Base-by-base conservation (phyloP, 2,888 invertebrate species). In the Endotricha flammealis region DNA sequence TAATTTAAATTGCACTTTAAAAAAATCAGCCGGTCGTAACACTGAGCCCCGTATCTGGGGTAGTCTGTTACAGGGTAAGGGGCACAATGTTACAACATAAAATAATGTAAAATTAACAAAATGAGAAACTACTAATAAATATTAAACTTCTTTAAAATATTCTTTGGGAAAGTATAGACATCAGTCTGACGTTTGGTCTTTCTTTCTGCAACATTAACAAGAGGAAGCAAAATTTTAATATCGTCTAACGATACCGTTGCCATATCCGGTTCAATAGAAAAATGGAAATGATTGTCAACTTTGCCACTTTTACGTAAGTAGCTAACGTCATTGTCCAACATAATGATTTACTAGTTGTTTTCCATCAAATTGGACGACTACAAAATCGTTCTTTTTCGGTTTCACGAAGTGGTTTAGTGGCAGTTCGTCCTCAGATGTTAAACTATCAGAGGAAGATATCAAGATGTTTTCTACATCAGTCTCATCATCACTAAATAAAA, bases 341-440 rank as follows among this genome's bases (percentile, higher is more conserved):
- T 36, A 39, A 34, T 39, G 39, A 27, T 39, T 42, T 4, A 42
- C 30, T 38, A 32, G 38, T 24, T 17, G 41, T 32, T 42, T 42
- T 35, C 36, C 33, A 36, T 32, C 32, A 42, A 42, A 36, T 38
- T 36, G 11, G 16, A 42, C 35, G 12, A 42, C 30, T 2, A 36
- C 38, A 25, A 42, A 38, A 38, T 38, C 36, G 32, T 38, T 23
- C 32, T 42, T 38, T 38, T 42, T 42, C 37, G 34, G 38, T 38
- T 27, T 38, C 36, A 29, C 29, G 24, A 38, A 32, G 27, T 28
- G 22, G 32, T 22, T 14, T 12, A 29, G 5, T 33, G 38, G 29
- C 29, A 38, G 32, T 37, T 37, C 32, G 12, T 37, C 32, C 31
- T 36, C 31, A 31, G 31, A 20, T 22, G 32, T 38, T 32, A 38